Conservation (phyloP, 2,888 invertebrate species). For the Eugnorisma glareosa region DNA sequence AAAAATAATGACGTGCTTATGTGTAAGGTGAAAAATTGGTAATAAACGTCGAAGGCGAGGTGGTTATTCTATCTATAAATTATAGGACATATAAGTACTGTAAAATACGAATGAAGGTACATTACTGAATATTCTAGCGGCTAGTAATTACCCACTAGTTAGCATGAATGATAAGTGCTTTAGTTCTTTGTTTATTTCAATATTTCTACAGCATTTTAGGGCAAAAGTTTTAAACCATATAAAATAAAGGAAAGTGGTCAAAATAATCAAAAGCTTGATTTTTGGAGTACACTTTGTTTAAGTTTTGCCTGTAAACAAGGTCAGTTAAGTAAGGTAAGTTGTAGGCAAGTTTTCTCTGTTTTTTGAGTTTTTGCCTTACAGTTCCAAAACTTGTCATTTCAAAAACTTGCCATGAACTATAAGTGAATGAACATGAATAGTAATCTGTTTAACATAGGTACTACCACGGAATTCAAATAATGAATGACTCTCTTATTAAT, state of each 20-base stretch:
- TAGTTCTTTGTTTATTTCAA: slow-evolving; percentile 6
- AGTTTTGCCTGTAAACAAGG: slow-evolving; percentile 6
- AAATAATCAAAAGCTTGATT: slow-evolving; percentile 1
- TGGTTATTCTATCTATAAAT: slow-evolving; percentile 10
- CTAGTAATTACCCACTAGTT: slow-evolving; percentile 4
- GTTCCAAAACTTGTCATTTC: too few species aligned
- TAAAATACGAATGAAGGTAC: not conserved
- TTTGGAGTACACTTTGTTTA: not conserved
- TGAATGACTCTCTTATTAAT: too few species aligned
- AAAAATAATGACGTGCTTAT: slow-evolving; percentile 57
- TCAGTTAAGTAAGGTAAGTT: too few species aligned
- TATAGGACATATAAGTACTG: not conserved
- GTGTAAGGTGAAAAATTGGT: slow-evolving; percentile 34
- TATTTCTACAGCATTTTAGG: not conserved
- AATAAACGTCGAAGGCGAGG: slow-evolving; percentile 19
- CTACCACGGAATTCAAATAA: too few species aligned
- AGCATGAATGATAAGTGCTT: not conserved
- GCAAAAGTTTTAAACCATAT: not conserved
- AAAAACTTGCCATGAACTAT: not conserved
- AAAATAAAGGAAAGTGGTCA: slow-evolving; percentile 1
- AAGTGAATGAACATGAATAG: not conserved
- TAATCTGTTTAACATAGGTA: not conserved
- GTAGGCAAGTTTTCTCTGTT: too few species aligned
- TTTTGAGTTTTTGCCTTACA: not conserved
- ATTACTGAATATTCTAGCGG: not conserved